Base-by-base conservation (phyloP, 2,113 vertebrate genomes). In the Anhinga rufa region DNA sequence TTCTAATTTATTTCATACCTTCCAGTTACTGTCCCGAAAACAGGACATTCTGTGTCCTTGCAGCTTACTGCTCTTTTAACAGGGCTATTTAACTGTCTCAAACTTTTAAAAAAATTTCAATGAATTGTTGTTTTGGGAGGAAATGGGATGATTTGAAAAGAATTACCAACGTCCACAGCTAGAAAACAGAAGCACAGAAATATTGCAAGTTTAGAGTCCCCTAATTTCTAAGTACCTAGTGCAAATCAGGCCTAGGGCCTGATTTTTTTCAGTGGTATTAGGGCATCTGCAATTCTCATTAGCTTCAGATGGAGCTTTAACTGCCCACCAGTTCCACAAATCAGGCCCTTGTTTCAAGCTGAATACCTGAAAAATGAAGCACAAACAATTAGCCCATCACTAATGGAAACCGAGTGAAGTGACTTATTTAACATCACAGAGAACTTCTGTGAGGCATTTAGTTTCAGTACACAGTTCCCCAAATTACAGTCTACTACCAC, bases 311-410 rank as follows among this genome's bases (percentile, higher is more conserved):
- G 29, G 60, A 88, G 57, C 48, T 81, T 60, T 92, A 95, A 92
- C 38, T 89, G 72, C 90, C 82, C 90, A 89, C 25, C 58, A 85
- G 61, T 82, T 82, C 80, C 88, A 93, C 83, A 90, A 75, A 93
- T 48, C 69, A 86, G 46, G 29, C 79, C 72, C 69, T 88, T 82
- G 51, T 94, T 92, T 95, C 80, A 95, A 93, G 88, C 34, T 82
- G 80, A 82, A 79, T 46, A 96, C 77, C 80, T 95, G 74, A 87
- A 94, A 96, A 97, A 90, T 0, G 12, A 96, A 94, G 92, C 72
- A 95, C 34, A 92, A 80, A 79, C 66, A 74, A 91, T 86, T 57
- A 90, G 32, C 54, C 5, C 5, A 4, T 71, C 79, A 81, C 64
- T 88, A 54, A 92, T 4, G 24, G 60, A 86, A 93, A 90, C 2